A percentile compares a stretch with the other conserved stretches of the same genome.
These are phyloP conservation scores for Esox lucius DNA, from an alignment of 2,797 vertebrate species.

Conservation along the genomic window DNA sequence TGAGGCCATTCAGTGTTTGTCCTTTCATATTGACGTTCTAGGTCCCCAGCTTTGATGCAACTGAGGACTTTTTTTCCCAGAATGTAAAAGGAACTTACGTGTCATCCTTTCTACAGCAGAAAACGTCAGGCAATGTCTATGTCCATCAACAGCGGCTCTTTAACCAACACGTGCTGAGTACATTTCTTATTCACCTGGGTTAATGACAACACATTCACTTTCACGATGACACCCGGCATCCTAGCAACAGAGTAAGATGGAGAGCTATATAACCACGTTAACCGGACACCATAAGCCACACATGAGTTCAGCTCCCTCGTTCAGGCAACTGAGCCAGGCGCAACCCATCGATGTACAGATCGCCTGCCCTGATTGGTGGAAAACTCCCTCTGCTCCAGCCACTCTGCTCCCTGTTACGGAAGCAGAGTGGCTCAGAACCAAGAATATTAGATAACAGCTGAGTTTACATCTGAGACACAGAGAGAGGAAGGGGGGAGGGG, in stretches of 20 bases:
- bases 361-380: not conserved
- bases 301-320: not conserved
- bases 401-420: constrained; percentile 15
- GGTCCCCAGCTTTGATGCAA: no score
- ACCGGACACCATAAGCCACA: not conserved
- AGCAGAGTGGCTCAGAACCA: constrained; percentile 14
- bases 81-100: no score
- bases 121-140: not conserved
- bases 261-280: not conserved
- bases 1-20: no score
- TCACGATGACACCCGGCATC: not conserved
- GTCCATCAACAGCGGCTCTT: not conserved
- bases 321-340: not conserved
- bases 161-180: not conserved
- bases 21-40: no score
- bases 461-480: not conserved
- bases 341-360: not conserved
- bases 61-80: no score
- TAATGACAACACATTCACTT: not conserved
- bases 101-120: not conserved
- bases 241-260: not conserved
- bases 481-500: not conserved
- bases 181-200: not conserved
- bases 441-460: constrained; percentile 2
- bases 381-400: constrained; percentile 11